Base-by-base conservation (phyloP, 2,797 vertebrate species). In the Sphenopsis melanotis region DNA sequence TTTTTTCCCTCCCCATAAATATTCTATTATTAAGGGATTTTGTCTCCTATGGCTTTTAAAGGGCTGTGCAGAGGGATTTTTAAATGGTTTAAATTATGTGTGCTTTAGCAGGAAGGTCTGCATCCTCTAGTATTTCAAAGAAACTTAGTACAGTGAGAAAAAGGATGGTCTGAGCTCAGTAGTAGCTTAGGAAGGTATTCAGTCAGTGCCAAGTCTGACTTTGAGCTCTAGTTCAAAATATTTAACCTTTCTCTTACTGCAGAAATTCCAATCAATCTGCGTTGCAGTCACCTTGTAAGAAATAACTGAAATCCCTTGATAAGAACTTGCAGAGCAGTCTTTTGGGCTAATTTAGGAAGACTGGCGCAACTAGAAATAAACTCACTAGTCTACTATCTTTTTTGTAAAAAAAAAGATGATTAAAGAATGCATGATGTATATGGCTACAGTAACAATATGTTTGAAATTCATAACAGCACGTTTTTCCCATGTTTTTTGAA, bases 191-290 rank as follows among this genome's bases (percentile, higher is more conserved):
- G 70, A 93, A 94, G 53, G 56, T 91, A 91, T 95, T 95, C 95
- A 93, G 87, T 94, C 92, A 84, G 60, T 94, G 87, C 88, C 97
- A 92, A 53, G 64, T n/a, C 87, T 92, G 82, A 53, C 91, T 93
- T 87, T 90, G 87, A 92, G 78, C 60, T 88, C 24, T 61, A 50
- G 47, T 88, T 95, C 3, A 0, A 95, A 95, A 96, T 96, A 84
- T 94, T 96, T 97, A 97, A 94, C 87, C 92, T 97, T 96, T 96
- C 89, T 92, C 37, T 96, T 96, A 90, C 37, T 70, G 76, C 60
- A 71, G 88, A 94, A 89, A 75, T 87, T 95, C 46, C 70, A 92
- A 78, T 96, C 83, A 91, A 92, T 96, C 89, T 85, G 13, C 57
- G 53, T 94, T 96, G 68, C 49, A 96, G 92, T 96, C 83, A 94